Evolutionary conservation across 2,113 vertebrate species (phyloP).

Genomic region (Sus scrofa): T2T-Sscrofa CM000815.6:117320501-117321000

Average conservation of each 20-base stretch:
- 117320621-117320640: slow-evolving; percentile 3
- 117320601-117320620: background rate
- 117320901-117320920: background rate
- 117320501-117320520: background rate
- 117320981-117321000: background rate
- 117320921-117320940: background rate
- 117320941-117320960: background rate
- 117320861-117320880: background rate
- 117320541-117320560: background rate
- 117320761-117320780: background rate
- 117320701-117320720: background rate
- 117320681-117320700: background rate
- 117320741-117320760: slow-evolving; percentile 20
- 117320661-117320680: background rate
- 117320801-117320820: background rate
- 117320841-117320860: background rate
- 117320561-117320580: background rate
- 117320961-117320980: background rate
- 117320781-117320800: background rate
- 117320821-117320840: background rate
- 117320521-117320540: background rate
- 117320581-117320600: background rate
- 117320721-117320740: slow-evolving; percentile 12
- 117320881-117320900: background rate
- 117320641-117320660: background rate